Conservation (phyloP, 2,113 vertebrate genomes). For the Eretmochelys imbricata region DNA sequence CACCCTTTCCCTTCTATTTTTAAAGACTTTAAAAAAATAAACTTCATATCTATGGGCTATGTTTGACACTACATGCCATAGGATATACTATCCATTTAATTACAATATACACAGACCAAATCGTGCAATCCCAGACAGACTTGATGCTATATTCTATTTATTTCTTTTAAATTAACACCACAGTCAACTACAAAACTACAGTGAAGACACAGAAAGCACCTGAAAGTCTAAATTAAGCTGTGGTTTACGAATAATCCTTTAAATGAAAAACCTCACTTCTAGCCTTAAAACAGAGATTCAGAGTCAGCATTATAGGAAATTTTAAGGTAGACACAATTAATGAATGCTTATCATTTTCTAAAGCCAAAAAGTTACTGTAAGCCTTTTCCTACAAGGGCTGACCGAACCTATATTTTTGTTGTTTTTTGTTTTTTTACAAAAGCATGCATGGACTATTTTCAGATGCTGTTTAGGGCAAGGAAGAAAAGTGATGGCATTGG, state of each 20-base stretch:
- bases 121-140: conserved; percentile 77
- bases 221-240: conserved; percentile 78
- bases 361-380: conserved; percentile 69
- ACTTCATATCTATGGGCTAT: conserved; percentile 72
- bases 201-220: conserved; percentile 78
- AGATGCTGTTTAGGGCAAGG: conserved; percentile 77
- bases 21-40: conserved; percentile 73
- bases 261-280: conserved; percentile 79
- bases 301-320: conserved; percentile 79
- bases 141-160: conserved; percentile 76
- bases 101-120: conserved; percentile 78
- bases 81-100: conserved; percentile 75
- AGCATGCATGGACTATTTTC: conserved; percentile 82
- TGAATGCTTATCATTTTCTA: conserved; percentile 76
- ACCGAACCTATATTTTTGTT: conserved; percentile 64
- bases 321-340: conserved; percentile 77
- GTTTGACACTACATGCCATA: conserved; percentile 89
- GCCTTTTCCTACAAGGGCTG: conserved; percentile 73
- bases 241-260: conserved; percentile 77
- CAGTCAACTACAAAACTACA: conserved; percentile 77
- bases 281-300: conserved; percentile 78
- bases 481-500: conserved; percentile 75
- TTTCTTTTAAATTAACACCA: conserved; percentile 78
- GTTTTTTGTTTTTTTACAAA: background rate
- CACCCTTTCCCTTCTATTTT: conserved; percentile 64